These are phyloP conservation scores for Characodon lateralis DNA, from an alignment of 2,797 vertebrate genomes.

Conservation along the genomic window DNA sequence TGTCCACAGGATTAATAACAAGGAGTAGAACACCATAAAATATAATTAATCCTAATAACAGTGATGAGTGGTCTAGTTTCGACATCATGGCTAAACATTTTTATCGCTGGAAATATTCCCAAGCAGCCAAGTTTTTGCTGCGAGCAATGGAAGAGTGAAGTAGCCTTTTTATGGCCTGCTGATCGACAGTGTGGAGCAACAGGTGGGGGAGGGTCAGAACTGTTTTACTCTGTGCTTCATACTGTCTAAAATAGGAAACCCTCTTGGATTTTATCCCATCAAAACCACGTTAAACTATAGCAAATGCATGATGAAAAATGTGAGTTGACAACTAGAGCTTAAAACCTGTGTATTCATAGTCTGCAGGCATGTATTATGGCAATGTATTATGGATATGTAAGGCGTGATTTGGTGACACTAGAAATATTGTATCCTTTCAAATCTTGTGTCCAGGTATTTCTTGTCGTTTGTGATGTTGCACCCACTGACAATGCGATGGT, in stretches of 20 bases:
- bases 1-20: neutral
- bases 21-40: neutral
- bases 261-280: neutral
- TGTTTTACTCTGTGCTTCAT: neutral
- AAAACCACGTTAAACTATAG: neutral
- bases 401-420: no score
- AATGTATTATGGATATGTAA: no score
- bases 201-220: neutral
- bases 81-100: neutral
- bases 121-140: neutral
- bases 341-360: neutral
- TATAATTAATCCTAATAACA: neutral
- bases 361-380: neutral
- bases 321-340: neutral
- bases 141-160: neutral
- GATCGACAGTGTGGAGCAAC: neutral
- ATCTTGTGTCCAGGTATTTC: neutral
- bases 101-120: slow-evolving; percentile 6
- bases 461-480: neutral
- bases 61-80: neutral
- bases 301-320: neutral
- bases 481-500: no score
- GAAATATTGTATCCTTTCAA: neutral
- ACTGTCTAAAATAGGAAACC: neutral
- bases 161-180: neutral